Evolutionary conservation across 2,113 vertebrate genomes (phyloP).

Genomic region (Tragelaphus imberbis): DNA sequence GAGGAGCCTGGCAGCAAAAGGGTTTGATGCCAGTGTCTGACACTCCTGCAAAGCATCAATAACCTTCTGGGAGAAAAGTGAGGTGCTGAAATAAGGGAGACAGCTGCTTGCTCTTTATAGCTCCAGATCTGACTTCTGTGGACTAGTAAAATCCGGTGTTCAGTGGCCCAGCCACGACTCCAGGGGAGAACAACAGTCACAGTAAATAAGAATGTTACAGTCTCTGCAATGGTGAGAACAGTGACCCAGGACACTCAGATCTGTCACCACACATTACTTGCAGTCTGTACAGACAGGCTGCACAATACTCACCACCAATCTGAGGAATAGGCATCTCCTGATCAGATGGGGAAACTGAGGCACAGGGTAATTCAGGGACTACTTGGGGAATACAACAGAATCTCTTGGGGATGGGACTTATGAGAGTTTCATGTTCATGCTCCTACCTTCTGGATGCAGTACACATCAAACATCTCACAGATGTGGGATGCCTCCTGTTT

Average conservation of each 20-base stretch:
- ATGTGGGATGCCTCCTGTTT: background rate
- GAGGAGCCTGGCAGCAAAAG: background rate
- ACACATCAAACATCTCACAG: background rate
- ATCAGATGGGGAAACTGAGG: constrained; percentile 4
- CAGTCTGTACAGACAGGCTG: background rate
- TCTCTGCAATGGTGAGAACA: background rate
- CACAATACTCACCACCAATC: background rate
- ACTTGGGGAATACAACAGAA: background rate
- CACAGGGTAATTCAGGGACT: background rate
- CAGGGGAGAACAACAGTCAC: background rate
- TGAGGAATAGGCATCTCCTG: background rate
- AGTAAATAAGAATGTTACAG: background rate
- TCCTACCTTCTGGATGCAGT: background rate
- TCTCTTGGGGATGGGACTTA: background rate
- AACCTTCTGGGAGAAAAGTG: background rate
- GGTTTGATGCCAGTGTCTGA: background rate
- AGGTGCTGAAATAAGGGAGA: background rate
- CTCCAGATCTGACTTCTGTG: background rate
- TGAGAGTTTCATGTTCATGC: background rate
- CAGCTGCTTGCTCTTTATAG: background rate
- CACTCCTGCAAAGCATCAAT: background rate
- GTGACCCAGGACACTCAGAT: background rate
- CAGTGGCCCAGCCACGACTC: background rate
- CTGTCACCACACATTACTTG: background rate
- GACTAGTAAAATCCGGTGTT: background rate